Base-by-base conservation (phyloP, 2,113 vertebrate genomes). In the Thermophis baileyi region DNA sequence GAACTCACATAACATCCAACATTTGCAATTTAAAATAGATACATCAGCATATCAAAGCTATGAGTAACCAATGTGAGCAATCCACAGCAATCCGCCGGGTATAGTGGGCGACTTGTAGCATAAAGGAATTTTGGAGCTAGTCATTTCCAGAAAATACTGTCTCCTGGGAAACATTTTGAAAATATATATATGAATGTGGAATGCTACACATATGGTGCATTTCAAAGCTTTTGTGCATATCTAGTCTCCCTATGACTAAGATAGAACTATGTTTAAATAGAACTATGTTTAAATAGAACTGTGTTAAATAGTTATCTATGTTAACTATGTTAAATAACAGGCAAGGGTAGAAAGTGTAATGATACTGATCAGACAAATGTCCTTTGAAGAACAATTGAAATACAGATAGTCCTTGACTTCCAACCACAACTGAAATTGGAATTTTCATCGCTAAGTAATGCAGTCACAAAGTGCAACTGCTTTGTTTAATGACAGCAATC, bases 111-210 rank as follows among this genome's bases (percentile, higher is more conserved):
- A 54, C 35, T 81, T 35, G 44, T 40, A 92, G 6, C n/a, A 30
- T 51, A 69, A 69, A 88, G 47, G 87, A 63, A 92, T 88, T 74
- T 74, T 92, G n/a, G 91, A 74, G 69, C 87, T 50, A 92, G 24
- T 88, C 22, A 20, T 24, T 51, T 92, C 47, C 81, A 88, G 40
- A 74, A 53, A 92, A 49, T 53, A 7, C 49, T 40, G n/a, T 92
- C 57, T 89, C 91, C 87, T 92, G 69, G 91, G 91, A 89, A 74
- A 92, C 86, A 88, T 54, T 50, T 27, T 89, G 88, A 53, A 53
- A 74, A n/a, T 18, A 74, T 74, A 40, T 81, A 44, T 22, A 44
- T 35, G 60, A 69, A 89, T 53, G 87, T 81, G 35, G 91, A 63
- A 44, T 92, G 27, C 24, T 81, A 74, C 16, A 74, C 63, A 81